These are phyloP conservation scores for Atherinosoma microstoma DNA, from an alignment of 2,797 vertebrate genomes.

Conservation along the genomic window DNA sequence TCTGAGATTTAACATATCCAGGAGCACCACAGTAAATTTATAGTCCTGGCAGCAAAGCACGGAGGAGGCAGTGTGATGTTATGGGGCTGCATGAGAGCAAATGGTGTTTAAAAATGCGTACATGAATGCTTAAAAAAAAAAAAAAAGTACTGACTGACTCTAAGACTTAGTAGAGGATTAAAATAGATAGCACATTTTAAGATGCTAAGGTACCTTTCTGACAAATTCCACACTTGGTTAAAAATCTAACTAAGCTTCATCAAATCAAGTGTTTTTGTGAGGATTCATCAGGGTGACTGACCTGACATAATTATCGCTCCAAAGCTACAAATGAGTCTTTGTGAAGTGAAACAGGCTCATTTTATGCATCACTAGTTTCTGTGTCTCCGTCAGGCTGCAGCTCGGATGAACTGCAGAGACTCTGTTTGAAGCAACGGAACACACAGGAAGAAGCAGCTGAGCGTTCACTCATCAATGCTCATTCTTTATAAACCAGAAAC, in stretches of 20 bases:
- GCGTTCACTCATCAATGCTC: slow-evolving; percentile 17
- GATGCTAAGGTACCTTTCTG: not conserved
- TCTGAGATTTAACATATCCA: not conserved
- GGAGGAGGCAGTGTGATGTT: slow-evolving; percentile 2
- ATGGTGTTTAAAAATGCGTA: not conserved
- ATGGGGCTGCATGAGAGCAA: not conserved
- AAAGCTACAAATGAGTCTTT: slow-evolving; percentile 7
- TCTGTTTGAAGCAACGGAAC: slow-evolving; percentile 10
- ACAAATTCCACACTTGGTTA: not conserved
- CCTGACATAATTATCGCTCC: slow-evolving; percentile 16
- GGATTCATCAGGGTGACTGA: slow-evolving; percentile 3
- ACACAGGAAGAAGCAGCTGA: not conserved
- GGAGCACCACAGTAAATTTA: not conserved
- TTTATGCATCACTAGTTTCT: slow-evolving; percentile 39
- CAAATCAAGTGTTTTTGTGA: not conserved
- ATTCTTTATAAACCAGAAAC: not conserved
- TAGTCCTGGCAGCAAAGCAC: not conserved
- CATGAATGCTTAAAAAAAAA: not conserved
- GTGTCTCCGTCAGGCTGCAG: slow-evolving; percentile 34
- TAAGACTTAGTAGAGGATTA: not conserved
- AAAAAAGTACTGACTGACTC: too few relatives aligned
- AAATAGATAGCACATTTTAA: not conserved
- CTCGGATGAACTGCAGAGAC: slow-evolving; percentile 31
- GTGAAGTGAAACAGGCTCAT: slow-evolving; percentile 40
- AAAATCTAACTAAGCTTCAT: not conserved